Evolutionary conservation across 1,140 invertebrate species (phyloP).

Genomic region (Saccostrea glomerata): DNA sequence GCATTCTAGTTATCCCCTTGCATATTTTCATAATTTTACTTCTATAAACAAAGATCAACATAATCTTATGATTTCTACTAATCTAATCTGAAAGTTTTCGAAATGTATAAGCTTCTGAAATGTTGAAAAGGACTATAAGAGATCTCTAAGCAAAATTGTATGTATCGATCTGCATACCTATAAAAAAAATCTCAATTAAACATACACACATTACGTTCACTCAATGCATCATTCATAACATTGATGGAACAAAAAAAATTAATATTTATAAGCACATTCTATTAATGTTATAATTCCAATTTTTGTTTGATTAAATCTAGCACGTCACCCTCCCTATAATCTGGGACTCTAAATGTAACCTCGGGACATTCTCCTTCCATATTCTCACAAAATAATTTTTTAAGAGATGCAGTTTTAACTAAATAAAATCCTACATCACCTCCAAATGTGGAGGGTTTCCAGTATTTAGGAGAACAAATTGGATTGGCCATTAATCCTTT

Average conservation of each 20-base stretch:
- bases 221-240: neutral
- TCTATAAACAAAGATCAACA: no score
- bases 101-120: no score
- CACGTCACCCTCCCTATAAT: slow-evolving; percentile 61
- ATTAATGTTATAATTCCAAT: slow-evolving; percentile 14
- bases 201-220: neutral
- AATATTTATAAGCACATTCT: neutral
- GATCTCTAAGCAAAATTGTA: neutral
- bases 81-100: no score
- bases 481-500: slow-evolving; percentile 79
- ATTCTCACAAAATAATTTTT: slow-evolving; percentile 79
- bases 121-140: no score
- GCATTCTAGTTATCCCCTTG: no score
- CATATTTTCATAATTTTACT: no score
- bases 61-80: no score
- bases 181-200: neutral
- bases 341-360: slow-evolving; percentile 77
- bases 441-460: slow-evolving; percentile 81
- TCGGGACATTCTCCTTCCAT: slow-evolving; percentile 75
- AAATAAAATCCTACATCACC: slow-evolving; percentile 79
- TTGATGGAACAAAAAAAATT: neutral
- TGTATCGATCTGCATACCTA: neutral
- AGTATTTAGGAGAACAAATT: slow-evolving; percentile 78
- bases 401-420: slow-evolving; percentile 76
- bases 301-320: neutral